These are phyloP conservation scores for Rhea pennata DNA, from an alignment of 2,113 vertebrate species.

Conservation along the genomic window DNA sequence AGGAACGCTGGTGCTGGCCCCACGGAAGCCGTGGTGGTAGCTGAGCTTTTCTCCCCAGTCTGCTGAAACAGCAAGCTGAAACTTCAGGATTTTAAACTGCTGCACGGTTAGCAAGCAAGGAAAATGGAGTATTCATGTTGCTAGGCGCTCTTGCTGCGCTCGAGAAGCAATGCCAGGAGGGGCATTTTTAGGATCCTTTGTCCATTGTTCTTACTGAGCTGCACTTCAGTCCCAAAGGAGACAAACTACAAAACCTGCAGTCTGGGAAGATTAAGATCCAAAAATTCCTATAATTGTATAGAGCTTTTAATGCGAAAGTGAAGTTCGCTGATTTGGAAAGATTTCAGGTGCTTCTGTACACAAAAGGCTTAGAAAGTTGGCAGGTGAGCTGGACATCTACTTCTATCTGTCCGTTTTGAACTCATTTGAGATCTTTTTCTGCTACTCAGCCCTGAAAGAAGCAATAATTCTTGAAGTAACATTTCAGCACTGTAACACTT, in stretches of 20 bases:
- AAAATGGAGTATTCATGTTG: background rate
- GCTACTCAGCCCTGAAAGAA: background rate
- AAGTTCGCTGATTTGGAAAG: background rate
- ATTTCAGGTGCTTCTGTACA: background rate
- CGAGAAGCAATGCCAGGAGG: background rate
- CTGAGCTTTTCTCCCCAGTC: background rate
- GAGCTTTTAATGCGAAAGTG: background rate
- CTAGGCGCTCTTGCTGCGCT: background rate
- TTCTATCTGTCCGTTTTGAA: background rate
- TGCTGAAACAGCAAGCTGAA: background rate
- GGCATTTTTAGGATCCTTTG: background rate
- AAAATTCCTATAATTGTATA: background rate
- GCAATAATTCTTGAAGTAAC: background rate
- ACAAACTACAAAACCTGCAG: background rate
- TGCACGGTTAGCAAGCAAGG: background rate
- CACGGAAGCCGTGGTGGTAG: background rate
- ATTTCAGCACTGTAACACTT: background rate
- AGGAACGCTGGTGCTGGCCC: background rate
- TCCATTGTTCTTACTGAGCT: background rate
- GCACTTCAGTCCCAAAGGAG: background rate
- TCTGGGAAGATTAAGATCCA: background rate
- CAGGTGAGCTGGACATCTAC: background rate
- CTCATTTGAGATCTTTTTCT: background rate
- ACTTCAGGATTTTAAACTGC: background rate
- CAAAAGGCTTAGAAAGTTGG: background rate